These are phyloP conservation scores for Coleophora flavipennella DNA, from an alignment of 2,888 invertebrate genomes.

Conservation along the genomic window DNA sequence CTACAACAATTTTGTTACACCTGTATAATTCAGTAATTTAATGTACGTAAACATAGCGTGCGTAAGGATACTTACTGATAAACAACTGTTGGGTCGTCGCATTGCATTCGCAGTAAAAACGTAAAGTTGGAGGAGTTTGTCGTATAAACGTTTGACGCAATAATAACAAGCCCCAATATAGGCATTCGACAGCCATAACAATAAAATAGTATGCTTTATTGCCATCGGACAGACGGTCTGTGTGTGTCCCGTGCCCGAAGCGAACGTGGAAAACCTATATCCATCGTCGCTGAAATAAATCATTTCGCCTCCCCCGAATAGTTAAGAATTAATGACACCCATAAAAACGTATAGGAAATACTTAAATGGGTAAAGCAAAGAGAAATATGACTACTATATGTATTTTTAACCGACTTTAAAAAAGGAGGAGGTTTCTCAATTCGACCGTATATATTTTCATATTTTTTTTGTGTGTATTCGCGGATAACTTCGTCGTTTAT, in stretches of 20 bases:
- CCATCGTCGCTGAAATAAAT: slow-evolving; percentile 43
- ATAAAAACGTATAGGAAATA: no score
- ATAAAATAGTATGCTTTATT: slow-evolving; percentile 51
- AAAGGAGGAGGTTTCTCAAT: no score
- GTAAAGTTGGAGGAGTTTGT: slow-evolving; percentile 1
- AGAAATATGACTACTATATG: no score
- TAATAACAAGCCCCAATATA: slow-evolving; percentile 34
- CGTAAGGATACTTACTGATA: background rate
- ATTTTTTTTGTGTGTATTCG: no score
- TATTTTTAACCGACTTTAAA: no score
- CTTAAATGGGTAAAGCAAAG: no score
- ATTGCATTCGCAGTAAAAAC: slow-evolving; percentile 7
- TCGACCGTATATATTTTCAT: no score
- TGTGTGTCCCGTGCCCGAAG: slow-evolving; percentile 30
- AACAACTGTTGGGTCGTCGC: background rate
- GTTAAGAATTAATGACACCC: no score
- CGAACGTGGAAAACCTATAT: slow-evolving; percentile 45
- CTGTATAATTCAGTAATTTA: background rate
- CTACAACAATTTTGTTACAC: no score
- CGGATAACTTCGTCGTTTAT: no score
- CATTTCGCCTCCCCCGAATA: slow-evolving; percentile 28
- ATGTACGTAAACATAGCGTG: background rate
- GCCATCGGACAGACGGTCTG: slow-evolving; percentile 29
- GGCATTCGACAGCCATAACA: slow-evolving; percentile 28
- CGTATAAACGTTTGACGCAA: slow-evolving; percentile 30